Base-by-base conservation (phyloP, 2,888 invertebrate species). In the Temnothorax unifasciatus region DNA sequence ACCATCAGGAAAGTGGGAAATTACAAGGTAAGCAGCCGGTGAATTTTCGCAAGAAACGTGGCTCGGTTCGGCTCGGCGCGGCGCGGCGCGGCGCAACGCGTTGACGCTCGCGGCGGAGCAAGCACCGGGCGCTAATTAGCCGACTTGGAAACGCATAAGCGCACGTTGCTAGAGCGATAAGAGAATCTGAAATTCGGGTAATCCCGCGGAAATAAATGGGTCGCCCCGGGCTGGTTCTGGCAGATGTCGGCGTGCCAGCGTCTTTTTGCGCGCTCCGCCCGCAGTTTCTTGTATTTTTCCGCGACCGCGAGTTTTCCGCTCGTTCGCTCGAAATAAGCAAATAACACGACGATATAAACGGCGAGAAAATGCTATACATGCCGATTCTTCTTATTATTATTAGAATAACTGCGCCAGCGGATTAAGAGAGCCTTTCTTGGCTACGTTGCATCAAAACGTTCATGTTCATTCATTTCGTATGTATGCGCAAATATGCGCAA, bases 1-100 rank as follows among this genome's bases (percentile, higher is more conserved):
- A 96, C 97, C 47, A 97, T 97, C 4, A 96, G 96, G 54, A 96
- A 97, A 90, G 95, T 97, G 83, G 97, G 97, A 64, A 96, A 96
- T 92, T 97, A 97, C 95, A 97, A 97, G 96, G 97, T 97, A 95
- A 90, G 90, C 68, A 77, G 83, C 87, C 71, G 74, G 74, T 18
- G 59, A 81, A 73, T 63, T 74, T 63, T 76, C 41, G 29, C 41
- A 76, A 82, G 64, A 63, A 29, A 64, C 41, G 63, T 54, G 77
- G 18, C 54, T 38, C 21, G 21, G 41, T 25, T 11, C 77, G 54
- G 9, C 38, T 41, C 41, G 50, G 5, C 25, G n/a, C 59, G 4
- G 50, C 18, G 68, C 76, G 57, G 8, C 52, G 71, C 34, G 1
- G 29, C 5, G 76, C 74, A 57, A n/a, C 29, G 44, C 44, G 4